Evolutionary conservation across 2,797 vertebrate species (phyloP).

Genomic region (Centroberyx gerrardi): DNA sequence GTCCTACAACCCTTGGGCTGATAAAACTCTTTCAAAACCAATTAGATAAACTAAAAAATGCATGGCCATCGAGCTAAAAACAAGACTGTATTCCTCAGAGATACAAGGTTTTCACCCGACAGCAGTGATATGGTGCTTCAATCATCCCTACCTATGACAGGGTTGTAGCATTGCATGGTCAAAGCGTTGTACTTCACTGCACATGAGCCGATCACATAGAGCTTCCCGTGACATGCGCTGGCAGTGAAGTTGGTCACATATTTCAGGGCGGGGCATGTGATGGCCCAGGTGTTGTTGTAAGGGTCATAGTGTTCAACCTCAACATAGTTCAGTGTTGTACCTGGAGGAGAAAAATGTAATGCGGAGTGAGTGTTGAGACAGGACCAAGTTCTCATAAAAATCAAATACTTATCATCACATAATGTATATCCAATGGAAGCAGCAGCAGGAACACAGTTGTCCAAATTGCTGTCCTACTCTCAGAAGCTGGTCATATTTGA

Average conservation of each 20-base stretch:
- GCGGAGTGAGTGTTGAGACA: not conserved
- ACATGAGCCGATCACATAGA: conserved; percentile 97
- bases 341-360: conserved; percentile 73
- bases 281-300: conserved; percentile 90
- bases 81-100: too few relatives aligned
- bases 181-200: conserved; percentile 96
- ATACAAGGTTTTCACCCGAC: too few relatives aligned
- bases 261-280: conserved; percentile 89
- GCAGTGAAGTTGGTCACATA: conserved; percentile 97
- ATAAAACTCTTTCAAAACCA: too few relatives aligned
- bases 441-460: not conserved
- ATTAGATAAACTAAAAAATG: too few relatives aligned
- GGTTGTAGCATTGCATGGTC: conserved; percentile 98
- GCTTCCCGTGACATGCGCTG: conserved; percentile 90
- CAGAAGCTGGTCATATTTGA: not conserved
- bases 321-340: conserved; percentile 89
- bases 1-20: too few relatives aligned
- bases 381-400: not conserved
- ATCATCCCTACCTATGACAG: conserved; percentile 89
- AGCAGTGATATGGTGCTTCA: not conserved
- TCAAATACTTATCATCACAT: not conserved
- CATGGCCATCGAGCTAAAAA: too few relatives aligned
- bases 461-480: not conserved
- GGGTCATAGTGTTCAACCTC: conserved; percentile 97
- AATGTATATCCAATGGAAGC: not conserved